These are phyloP conservation scores for Ficedula albicollis DNA, from an alignment of 2,797 vertebrate species.

Conservation along the genomic window DNA sequence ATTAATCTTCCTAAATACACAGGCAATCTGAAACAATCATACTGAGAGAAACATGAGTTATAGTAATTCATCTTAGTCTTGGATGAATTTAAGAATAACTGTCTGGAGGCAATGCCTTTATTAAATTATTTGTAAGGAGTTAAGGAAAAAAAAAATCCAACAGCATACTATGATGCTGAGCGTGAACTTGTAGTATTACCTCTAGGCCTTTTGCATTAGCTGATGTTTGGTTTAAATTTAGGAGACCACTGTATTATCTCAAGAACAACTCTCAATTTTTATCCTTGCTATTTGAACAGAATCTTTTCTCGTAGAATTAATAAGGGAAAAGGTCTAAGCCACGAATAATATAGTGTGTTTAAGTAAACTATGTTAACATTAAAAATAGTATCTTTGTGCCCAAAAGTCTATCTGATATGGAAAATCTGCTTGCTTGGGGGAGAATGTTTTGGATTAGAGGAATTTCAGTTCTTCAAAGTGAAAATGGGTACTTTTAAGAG, in stretches of 20 bases:
- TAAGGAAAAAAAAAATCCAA: background rate
- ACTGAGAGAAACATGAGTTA: background rate
- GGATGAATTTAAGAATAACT: background rate
- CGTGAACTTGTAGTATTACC: background rate
- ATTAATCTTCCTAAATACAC: constrained; percentile 10
- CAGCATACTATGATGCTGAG: background rate
- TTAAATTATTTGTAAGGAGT: background rate
- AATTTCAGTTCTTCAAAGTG: background rate
- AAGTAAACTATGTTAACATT: background rate
- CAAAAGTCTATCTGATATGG: background rate
- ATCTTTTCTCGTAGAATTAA: background rate
- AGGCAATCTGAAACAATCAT: background rate
- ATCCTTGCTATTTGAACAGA: background rate
- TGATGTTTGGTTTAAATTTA: background rate
- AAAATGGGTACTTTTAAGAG: background rate
- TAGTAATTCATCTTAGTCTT: background rate
- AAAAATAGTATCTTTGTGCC: background rate
- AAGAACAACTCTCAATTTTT: background rate
- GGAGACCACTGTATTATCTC: background rate
- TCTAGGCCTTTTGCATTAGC: background rate
- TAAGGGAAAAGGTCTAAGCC: background rate
- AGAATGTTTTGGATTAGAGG: background rate
- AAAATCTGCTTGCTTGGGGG: background rate
- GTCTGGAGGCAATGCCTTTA: background rate
- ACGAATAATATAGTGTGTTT: background rate